These are phyloP conservation scores for Chionoecetes opilio DNA, from an alignment of 1,140 invertebrate genomes.

Conservation along the genomic window DNA sequence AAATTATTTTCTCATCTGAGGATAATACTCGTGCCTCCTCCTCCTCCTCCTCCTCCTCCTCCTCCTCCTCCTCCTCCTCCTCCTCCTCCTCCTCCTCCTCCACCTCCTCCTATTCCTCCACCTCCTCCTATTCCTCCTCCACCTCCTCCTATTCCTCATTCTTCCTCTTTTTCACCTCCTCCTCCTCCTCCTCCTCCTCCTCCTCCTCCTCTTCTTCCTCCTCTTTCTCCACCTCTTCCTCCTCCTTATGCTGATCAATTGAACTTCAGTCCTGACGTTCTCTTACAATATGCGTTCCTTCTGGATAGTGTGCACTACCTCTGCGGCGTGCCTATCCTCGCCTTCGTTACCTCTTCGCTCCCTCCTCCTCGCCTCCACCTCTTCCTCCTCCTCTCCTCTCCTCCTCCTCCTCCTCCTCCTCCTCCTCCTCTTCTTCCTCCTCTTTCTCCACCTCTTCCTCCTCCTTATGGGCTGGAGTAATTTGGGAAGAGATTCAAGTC, in stretches of 20 bases:
- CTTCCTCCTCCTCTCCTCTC: too few species aligned
- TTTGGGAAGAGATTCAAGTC: constrained; percentile 7
- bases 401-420: too few species aligned
- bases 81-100: neutral
- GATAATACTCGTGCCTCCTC: neutral
- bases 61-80: neutral
- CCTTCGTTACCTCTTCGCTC: neutral
- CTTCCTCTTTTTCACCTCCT: neutral
- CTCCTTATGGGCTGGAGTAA: neutral
- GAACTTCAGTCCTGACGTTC: too few species aligned
- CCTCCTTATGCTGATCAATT: too few species aligned
- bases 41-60: neutral
- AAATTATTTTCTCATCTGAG: constrained; percentile 8
- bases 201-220: neutral
- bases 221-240: too few species aligned
- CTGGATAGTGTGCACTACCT: too few species aligned
- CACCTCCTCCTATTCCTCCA: neutral
- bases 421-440: too few species aligned
- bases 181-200: neutral
- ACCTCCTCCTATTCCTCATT: neutral
- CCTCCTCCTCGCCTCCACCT: neutral
- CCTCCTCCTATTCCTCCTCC: neutral
- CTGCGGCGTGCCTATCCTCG: too few species aligned
- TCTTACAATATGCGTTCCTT: too few species aligned
- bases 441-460: too few species aligned